Evolutionary conservation across 2,888 invertebrate genomes (phyloP).

Genomic region (Linnaemya tessellans): DNA sequence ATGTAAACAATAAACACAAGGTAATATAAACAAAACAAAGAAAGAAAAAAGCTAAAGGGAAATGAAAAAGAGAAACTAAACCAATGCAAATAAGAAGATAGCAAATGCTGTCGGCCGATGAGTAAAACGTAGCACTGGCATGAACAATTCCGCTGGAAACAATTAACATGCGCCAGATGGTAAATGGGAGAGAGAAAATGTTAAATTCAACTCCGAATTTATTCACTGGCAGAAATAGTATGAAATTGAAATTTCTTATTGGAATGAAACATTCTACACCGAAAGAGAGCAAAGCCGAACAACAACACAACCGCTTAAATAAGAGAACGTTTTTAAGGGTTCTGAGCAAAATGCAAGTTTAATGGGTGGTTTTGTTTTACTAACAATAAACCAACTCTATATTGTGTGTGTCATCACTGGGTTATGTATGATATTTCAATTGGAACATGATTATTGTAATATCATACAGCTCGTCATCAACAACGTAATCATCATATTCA

Average conservation of each 20-base stretch:
- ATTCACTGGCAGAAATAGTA: background rate
- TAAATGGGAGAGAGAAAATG: slow-evolving; percentile 3
- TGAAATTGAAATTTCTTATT: slow-evolving; percentile 17
- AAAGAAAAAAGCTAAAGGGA: background rate
- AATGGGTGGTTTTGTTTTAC: slow-evolving; percentile 36
- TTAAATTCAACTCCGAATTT: slow-evolving; percentile 51
- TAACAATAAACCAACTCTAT: slow-evolving; percentile 44
- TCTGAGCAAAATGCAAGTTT: slow-evolving; percentile 8
- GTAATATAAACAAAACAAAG: slow-evolving; percentile 60
- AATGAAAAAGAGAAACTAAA: slow-evolving; percentile 25
- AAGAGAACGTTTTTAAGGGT: slow-evolving; percentile 26
- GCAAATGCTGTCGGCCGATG: slow-evolving; percentile 1
- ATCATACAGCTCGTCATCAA: slow-evolving; percentile 27
- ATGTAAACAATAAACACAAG: slow-evolving; percentile 69
- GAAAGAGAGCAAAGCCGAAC: slow-evolving; percentile 29
- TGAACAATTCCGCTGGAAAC: background rate
- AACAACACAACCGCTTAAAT: background rate
- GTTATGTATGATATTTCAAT: slow-evolving; percentile 68
- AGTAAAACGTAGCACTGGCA: slow-evolving; percentile 10
- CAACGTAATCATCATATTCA: slow-evolving; percentile 75
- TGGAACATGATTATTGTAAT: slow-evolving; percentile 68
- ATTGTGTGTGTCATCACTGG: slow-evolving; percentile 67
- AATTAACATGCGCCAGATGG: slow-evolving; percentile 35
- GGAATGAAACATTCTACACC: slow-evolving; percentile 44
- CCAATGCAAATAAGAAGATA: slow-evolving; percentile 27